These are phyloP conservation scores for Drosophila paramelanica DNA, from an alignment of 2,888 invertebrate genomes.

Conservation along the genomic window DNA sequence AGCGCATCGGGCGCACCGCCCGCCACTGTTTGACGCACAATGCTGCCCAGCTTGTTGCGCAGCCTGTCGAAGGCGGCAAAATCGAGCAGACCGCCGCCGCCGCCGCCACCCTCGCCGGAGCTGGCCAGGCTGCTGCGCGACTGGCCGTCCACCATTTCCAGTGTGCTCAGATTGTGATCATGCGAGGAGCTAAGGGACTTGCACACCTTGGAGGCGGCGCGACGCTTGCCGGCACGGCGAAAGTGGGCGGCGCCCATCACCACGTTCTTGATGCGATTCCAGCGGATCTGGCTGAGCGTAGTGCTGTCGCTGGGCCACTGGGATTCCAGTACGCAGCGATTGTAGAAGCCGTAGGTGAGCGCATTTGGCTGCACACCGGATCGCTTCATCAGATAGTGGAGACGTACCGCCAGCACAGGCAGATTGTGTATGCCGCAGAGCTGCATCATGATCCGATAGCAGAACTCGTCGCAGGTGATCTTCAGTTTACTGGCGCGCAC, in stretches of 20 bases:
- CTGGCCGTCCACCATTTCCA: constrained; percentile 84
- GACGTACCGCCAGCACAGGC: constrained; percentile 96
- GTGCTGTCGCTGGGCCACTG: constrained; percentile 95
- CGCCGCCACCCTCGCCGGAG: constrained; percentile 65
- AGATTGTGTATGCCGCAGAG: constrained; percentile 97
- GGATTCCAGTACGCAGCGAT: constrained; percentile 95
- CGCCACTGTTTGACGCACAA: constrained; percentile 87
- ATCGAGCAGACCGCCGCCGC: constrained; percentile 81
- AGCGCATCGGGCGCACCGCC: constrained; percentile 78
- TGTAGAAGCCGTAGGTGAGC: constrained; percentile 96
- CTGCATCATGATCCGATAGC: constrained; percentile 99
- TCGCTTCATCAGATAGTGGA: constrained; percentile 95
- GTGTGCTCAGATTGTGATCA: constrained; percentile 84
- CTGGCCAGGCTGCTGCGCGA: constrained; percentile 85
- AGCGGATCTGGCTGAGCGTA: constrained; percentile 91
- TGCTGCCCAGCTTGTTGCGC: constrained; percentile 87
- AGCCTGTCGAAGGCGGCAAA: constrained; percentile 87
- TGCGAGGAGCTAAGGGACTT: constrained; percentile 80
- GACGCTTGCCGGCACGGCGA: constrained; percentile 90
- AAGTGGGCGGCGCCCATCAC: constrained; percentile 96
- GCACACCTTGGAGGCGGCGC: constrained; percentile 86
- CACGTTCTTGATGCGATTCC: constrained; percentile 97
- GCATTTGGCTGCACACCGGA: constrained; percentile 98
- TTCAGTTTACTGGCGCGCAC: constrained; percentile 94
- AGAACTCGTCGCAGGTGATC: constrained; percentile 97